These are phyloP conservation scores for Amblyopsis hoosieri DNA, from an alignment of 2,797 vertebrate genomes.

Conservation along the genomic window DNA sequence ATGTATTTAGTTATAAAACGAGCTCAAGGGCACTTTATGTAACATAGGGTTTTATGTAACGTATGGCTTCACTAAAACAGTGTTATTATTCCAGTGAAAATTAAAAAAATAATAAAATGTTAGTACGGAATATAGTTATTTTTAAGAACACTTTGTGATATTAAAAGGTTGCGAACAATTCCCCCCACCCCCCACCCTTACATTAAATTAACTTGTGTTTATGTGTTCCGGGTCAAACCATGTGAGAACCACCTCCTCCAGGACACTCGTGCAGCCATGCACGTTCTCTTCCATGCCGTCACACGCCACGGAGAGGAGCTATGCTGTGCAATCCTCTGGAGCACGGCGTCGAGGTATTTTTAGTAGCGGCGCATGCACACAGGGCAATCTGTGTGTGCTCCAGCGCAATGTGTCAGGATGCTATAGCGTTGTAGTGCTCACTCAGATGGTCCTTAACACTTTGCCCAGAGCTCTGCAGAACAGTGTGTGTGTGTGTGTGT, in stretches of 20 bases:
- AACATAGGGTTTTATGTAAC: too few relatives aligned
- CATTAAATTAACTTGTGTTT: too few relatives aligned
- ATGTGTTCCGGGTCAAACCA: too few relatives aligned
- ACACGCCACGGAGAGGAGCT: conserved; percentile 22
- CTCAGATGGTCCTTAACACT: conserved; percentile 67
- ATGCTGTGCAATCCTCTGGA: conserved; percentile 38
- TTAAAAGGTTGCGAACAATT: too few relatives aligned
- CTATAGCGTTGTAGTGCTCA: conserved; percentile 57
- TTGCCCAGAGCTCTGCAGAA: conserved; percentile 66
- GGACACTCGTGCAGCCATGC: conserved; percentile 45
- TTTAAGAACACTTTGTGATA: too few relatives aligned
- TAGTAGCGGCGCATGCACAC: conserved; percentile 43
- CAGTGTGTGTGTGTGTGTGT: conserved; percentile 28
- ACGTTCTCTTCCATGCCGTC: conserved; percentile 36
- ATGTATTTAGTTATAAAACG: too few relatives aligned
- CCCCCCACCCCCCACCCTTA: too few relatives aligned
- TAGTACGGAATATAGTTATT: too few relatives aligned
- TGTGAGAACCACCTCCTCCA: conserved; percentile 18
- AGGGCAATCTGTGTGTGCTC: conserved; percentile 34
- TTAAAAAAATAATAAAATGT: too few relatives aligned
- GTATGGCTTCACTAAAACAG: too few relatives aligned
- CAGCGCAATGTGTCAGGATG: conserved; percentile 50
- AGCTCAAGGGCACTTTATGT: too few relatives aligned
- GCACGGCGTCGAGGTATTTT: conserved; percentile 63
- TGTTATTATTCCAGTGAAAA: too few relatives aligned